Conservation (phyloP, 2,888 invertebrate species). For the Cryptus armator region DNA sequence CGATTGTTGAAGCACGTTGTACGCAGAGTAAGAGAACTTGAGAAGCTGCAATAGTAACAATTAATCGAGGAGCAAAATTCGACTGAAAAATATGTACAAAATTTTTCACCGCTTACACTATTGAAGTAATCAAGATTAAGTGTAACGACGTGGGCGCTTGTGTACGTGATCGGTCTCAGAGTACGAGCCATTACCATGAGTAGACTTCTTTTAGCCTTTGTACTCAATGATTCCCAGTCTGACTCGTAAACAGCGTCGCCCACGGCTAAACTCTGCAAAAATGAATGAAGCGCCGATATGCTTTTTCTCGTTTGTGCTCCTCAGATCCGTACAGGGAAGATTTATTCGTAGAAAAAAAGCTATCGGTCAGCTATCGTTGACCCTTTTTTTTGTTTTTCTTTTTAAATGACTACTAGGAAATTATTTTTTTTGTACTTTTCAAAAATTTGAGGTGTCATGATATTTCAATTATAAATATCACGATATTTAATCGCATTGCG, state of each 20-base stretch:
- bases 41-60: slow-evolving; percentile 69
- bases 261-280: slow-evolving; percentile 72
- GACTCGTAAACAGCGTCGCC: slow-evolving; percentile 72
- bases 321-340: too few relatives aligned
- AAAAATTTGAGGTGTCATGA: too few relatives aligned
- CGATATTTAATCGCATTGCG: too few relatives aligned
- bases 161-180: slow-evolving; percentile 73
- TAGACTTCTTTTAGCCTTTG: slow-evolving; percentile 69
- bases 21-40: slow-evolving; percentile 74
- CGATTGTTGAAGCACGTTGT: too few relatives aligned
- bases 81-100: neutral
- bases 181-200: slow-evolving; percentile 73
- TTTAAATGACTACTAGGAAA: too few relatives aligned
- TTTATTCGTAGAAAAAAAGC: too few relatives aligned
- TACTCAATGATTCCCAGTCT: slow-evolving; percentile 73
- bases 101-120: slow-evolving; percentile 67
- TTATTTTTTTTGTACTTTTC: too few relatives aligned
- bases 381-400: too few relatives aligned
- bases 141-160: slow-evolving; percentile 73
- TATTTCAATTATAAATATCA: too few relatives aligned
- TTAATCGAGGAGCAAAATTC: neutral
- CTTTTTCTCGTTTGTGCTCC: too few relatives aligned
- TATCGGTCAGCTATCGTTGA: too few relatives aligned
- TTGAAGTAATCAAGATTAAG: slow-evolving; percentile 77
- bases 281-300: neutral